phyloP scores from a whole-genome alignment of 2,888 invertebrate species.

The Tenodera sinensis region DNA sequence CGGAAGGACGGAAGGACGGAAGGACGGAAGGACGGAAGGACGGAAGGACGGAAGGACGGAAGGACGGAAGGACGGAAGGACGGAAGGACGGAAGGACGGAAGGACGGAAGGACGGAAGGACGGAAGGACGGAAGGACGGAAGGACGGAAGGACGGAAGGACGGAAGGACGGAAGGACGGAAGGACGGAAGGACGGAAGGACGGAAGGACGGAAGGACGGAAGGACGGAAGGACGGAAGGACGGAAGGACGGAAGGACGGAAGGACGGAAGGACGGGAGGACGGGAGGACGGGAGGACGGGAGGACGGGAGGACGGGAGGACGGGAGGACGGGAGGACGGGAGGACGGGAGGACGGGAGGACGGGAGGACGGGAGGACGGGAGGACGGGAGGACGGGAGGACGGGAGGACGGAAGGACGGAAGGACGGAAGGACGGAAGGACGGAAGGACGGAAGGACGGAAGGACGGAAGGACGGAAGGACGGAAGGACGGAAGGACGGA shows the following conservation, averaged over 20 bases:
- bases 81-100: constrained; percentile 20
- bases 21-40: constrained; percentile 18
- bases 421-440: too few species aligned
- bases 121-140: constrained; percentile 18
- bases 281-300: neutral
- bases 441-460: too few species aligned
- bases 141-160: constrained; percentile 16
- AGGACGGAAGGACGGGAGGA: neutral
- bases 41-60: constrained; percentile 18
- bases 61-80: constrained; percentile 20
- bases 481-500: too few species aligned
- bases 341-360: neutral
- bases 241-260: neutral
- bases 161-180: constrained; percentile 20
- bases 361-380: neutral
- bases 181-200: constrained; percentile 19
- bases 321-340: neutral
- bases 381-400: too few species aligned
- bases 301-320: neutral
- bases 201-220: too few species aligned
- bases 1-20: constrained; percentile 19
- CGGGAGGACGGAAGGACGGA: too few species aligned
- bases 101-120: constrained; percentile 18
- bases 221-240: neutral
- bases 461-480: too few species aligned